Conservation (phyloP, 2,113 vertebrate species). For the Xiphophorus maculatus region DNA sequence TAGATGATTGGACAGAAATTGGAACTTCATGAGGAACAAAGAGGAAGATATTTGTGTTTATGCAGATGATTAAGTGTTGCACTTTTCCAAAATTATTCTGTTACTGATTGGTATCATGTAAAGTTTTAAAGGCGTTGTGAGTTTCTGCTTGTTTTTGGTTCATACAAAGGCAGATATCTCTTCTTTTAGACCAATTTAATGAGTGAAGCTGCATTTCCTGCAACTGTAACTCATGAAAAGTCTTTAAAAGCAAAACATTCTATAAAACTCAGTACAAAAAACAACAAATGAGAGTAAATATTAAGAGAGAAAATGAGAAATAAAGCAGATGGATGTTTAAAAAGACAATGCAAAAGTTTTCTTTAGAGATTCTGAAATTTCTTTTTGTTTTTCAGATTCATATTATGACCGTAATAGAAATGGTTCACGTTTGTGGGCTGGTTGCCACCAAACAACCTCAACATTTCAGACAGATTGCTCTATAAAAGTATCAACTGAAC, state of each 20-base stretch:
- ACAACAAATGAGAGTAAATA: background rate
- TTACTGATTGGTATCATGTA: background rate
- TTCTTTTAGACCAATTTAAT: background rate
- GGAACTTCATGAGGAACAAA: background rate
- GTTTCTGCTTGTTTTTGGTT: background rate
- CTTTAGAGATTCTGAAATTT: no score
- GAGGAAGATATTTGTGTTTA: background rate
- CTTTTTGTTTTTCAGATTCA: background rate
- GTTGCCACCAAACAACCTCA: background rate
- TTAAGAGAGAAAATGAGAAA: background rate
- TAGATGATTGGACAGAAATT: background rate
- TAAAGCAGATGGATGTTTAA: background rate
- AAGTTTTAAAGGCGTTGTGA: background rate
- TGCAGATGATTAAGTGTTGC: background rate
- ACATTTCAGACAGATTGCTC: background rate
- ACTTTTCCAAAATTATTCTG: background rate
- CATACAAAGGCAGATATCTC: background rate
- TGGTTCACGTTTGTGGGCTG: background rate
- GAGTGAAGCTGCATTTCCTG: background rate
- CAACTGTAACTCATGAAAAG: background rate
- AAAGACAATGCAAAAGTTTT: no score
- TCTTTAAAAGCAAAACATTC: background rate
- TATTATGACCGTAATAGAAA: background rate
- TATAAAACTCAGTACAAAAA: background rate
- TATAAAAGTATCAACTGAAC: background rate